A percentile compares a stretch with the other conserved stretches of the same genome.
Conservation (phyloP, 1,140 invertebrate species). For the Helicorthomorpha holstii region DNA sequence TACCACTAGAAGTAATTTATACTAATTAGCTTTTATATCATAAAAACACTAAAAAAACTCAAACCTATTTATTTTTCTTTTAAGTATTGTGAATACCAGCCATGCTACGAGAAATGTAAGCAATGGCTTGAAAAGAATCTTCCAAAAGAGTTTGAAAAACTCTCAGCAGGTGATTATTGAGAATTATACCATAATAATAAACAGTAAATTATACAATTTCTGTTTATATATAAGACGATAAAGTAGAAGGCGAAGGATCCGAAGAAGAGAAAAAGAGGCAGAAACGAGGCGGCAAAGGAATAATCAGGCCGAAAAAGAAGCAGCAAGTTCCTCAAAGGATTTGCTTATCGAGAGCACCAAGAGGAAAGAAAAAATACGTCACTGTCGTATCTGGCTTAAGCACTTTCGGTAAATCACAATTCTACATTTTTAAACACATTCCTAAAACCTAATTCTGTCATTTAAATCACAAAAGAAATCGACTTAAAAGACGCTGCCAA, state of each 20-base stretch:
- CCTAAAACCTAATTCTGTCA: no score
- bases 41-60: constrained; percentile 2
- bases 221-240: constrained; percentile 13
- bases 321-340: constrained; percentile 52
- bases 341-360: constrained; percentile 68
- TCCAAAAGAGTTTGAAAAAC: constrained; percentile 78
- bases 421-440: no score
- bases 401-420: constrained; percentile 63
- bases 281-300: constrained; percentile 73
- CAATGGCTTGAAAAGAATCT: constrained; percentile 89
- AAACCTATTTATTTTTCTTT: constrained; percentile 19
- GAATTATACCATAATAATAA: neutral
- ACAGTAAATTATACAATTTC: neutral
- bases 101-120: constrained; percentile 93
- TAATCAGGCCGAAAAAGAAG: constrained; percentile 74
- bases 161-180: constrained; percentile 1
- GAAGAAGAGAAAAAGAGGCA: constrained; percentile 89
- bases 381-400: constrained; percentile 57
- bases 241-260: constrained; percentile 39
- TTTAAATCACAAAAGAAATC: constrained; percentile 57
- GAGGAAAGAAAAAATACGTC: constrained; percentile 97
- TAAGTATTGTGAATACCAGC: constrained; percentile 95
- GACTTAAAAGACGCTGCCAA: constrained; percentile 96
- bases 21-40: neutral
- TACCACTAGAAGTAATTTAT: constrained; percentile 60